These are phyloP conservation scores for Zoanthus sansibaricus DNA, from an alignment of 92 coral and sea anemone genomes.

Conservation along the genomic window DNA sequence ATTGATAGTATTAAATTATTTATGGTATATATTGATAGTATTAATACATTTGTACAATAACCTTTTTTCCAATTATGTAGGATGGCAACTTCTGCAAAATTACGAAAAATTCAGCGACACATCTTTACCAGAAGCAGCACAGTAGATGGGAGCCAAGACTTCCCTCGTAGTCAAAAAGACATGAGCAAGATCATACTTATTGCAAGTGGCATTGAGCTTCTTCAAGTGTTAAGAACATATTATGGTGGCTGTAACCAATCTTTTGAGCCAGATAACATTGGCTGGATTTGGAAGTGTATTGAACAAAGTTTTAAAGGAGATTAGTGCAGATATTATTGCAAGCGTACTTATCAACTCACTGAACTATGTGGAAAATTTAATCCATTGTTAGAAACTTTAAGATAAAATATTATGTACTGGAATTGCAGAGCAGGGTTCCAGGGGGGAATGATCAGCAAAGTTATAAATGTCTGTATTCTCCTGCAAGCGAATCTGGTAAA, in stretches of 20 bases:
- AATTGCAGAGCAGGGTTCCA: too few species aligned
- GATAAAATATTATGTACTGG: too few species aligned
- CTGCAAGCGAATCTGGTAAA: conserved; percentile 65
- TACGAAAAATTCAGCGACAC: conserved; percentile 31
- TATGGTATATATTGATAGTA: too few species aligned
- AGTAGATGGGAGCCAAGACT: background rate
- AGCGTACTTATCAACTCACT: too few species aligned
- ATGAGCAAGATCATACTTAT: conserved; percentile 26
- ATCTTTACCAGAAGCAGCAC: conserved; percentile 11
- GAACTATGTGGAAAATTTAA: too few species aligned
- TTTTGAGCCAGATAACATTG: conserved; percentile 27
- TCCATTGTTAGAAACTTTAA: too few species aligned
- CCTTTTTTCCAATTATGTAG: background rate
- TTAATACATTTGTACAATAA: background rate
- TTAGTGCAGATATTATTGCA: background rate
- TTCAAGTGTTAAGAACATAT: conserved; percentile 23
- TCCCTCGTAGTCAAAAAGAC: conserved; percentile 21
- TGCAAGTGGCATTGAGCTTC: conserved; percentile 29
- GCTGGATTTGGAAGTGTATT: conserved; percentile 32
- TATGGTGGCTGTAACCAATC: background rate
- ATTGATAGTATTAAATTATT: too few species aligned
- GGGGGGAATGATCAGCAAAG: conserved; percentile 52
- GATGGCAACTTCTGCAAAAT: conserved; percentile 22
- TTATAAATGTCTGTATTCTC: conserved; percentile 56
- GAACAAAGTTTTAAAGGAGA: conserved; percentile 5